A percentile compares a stretch with the other conserved stretches of the same genome.
These are phyloP conservation scores for Amphipoea lucens DNA, from an alignment of 2,888 invertebrate genomes.

Conservation along the genomic window DNA sequence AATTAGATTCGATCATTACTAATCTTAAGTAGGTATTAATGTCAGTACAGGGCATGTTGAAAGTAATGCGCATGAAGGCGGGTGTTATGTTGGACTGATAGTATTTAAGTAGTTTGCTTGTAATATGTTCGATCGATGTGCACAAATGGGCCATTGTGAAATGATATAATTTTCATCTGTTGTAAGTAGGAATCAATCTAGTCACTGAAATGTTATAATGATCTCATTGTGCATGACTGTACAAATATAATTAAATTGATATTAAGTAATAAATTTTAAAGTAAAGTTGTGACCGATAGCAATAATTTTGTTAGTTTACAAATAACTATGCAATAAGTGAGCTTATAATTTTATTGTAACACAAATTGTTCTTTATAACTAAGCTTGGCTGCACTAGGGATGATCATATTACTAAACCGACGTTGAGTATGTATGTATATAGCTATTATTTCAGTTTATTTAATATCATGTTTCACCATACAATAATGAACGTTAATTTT, in stretches of 20 bases:
- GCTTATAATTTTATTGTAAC: slow-evolving; percentile 22
- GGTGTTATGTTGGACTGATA: slow-evolving; percentile 63
- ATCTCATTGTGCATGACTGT: slow-evolving; percentile 58
- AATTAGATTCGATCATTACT: slow-evolving; percentile 30
- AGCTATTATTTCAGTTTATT: slow-evolving; percentile 23
- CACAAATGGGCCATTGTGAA: slow-evolving; percentile 46
- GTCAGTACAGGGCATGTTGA: slow-evolving; percentile 45
- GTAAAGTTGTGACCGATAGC: slow-evolving; percentile 46
- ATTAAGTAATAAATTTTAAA: slow-evolving; percentile 17
- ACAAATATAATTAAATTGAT: slow-evolving; percentile 34
- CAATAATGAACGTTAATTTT: slow-evolving; percentile 25
- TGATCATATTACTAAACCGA: slow-evolving; percentile 6
- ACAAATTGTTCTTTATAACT: slow-evolving; percentile 14
- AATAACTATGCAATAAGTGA: slow-evolving; percentile 33
- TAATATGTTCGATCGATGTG: slow-evolving; percentile 49
- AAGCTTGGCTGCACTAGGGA: slow-evolving; percentile 31
- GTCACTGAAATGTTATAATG: slow-evolving; percentile 62
- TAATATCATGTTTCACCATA: slow-evolving; percentile 29
- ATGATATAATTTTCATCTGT: slow-evolving; percentile 41
- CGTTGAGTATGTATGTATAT: slow-evolving; percentile 8
- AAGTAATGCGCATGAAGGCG: slow-evolving; percentile 55
- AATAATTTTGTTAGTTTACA: slow-evolving; percentile 55
- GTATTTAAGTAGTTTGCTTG: slow-evolving; percentile 50
- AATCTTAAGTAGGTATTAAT: slow-evolving; percentile 35
- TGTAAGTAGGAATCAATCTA: slow-evolving; percentile 63